Evolutionary conservation across 2,888 invertebrate genomes (phyloP).

Genomic region (Entomobrya multifasciata): DNA sequence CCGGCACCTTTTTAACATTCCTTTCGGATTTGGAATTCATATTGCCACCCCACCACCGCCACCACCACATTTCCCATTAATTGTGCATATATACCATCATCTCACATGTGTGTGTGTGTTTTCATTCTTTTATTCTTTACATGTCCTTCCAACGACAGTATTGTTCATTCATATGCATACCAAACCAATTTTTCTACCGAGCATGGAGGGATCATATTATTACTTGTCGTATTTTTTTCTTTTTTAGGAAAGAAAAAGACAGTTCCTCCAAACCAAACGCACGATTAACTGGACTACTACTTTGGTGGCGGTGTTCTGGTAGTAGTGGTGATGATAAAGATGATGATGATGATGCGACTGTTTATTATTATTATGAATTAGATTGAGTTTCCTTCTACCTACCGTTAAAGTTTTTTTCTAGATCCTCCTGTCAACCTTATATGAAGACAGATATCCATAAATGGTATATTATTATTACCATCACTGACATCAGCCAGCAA

Average conservation of each 20-base stretch:
- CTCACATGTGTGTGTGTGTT: no score
- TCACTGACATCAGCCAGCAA: slow-evolving; percentile 1
- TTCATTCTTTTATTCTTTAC: no score
- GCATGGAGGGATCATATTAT: neutral
- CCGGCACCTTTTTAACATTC: slow-evolving; percentile 52
- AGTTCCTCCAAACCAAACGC: slow-evolving; percentile 13
- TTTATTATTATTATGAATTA: slow-evolving; percentile 58
- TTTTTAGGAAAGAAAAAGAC: slow-evolving; percentile 1
- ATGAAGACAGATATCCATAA: slow-evolving; percentile 72
- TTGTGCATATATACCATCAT: slow-evolving; percentile 48
- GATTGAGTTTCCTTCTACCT: no score
- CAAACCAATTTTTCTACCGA: neutral
- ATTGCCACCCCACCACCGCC: slow-evolving; percentile 51
- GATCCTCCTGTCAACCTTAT: slow-evolving; percentile 71
- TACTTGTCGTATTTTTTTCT: slow-evolving; percentile 15
- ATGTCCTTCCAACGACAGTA: slow-evolving; percentile 20
- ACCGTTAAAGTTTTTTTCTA: slow-evolving; percentile 36
- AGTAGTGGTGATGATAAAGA: no score
- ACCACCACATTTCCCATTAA: slow-evolving; percentile 51
- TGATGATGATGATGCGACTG: slow-evolving; percentile 41
- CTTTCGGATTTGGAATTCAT: slow-evolving; percentile 67
- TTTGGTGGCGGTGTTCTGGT: no score
- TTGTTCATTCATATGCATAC: slow-evolving; percentile 33
- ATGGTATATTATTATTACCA: slow-evolving; percentile 63
- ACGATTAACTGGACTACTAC: no score